These are phyloP conservation scores for Plectropomus leopardus DNA, from an alignment of 2,113 vertebrate genomes.

Conservation along the genomic window DNA sequence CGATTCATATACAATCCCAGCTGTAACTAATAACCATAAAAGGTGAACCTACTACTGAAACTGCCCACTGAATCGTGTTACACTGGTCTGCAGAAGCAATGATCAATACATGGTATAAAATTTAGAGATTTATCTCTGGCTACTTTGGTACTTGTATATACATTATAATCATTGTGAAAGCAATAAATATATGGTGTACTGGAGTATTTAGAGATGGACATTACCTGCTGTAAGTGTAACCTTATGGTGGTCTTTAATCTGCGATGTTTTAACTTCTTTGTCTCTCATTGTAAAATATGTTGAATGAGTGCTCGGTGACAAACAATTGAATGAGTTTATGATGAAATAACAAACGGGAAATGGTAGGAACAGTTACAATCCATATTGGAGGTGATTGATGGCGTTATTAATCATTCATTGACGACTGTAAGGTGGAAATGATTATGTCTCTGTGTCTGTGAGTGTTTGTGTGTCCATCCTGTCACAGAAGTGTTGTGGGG, in stretches of 20 bases:
- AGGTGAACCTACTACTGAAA: constrained; percentile 4
- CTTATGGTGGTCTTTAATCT: not conserved
- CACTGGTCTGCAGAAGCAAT: not conserved
- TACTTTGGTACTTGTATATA: not conserved
- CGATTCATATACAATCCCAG: not conserved
- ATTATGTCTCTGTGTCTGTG: not conserved
- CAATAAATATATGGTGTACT: not conserved
- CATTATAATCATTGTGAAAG: not conserved
- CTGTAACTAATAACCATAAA: constrained; percentile 16
- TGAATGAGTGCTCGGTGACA: not conserved
- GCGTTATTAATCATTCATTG: not conserved
- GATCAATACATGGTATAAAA: not conserved
- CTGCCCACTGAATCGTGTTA: constrained; percentile 1
- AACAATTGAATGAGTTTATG: not conserved
- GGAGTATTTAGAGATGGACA: not conserved
- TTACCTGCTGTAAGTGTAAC: not conserved
- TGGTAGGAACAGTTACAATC: not conserved
- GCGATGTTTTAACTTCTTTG: not conserved
- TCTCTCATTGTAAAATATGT: not conserved
- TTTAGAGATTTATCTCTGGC: not conserved
- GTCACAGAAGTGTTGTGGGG: constrained; percentile 34
- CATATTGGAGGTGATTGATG: not conserved
- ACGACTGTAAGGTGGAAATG: not conserved
- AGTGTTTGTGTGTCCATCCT: constrained; percentile 17
- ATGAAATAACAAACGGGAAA: not conserved